Evolutionary conservation across 1,140 invertebrate species (phyloP).

Genomic region (Ceratosolen solmsi): DNA sequence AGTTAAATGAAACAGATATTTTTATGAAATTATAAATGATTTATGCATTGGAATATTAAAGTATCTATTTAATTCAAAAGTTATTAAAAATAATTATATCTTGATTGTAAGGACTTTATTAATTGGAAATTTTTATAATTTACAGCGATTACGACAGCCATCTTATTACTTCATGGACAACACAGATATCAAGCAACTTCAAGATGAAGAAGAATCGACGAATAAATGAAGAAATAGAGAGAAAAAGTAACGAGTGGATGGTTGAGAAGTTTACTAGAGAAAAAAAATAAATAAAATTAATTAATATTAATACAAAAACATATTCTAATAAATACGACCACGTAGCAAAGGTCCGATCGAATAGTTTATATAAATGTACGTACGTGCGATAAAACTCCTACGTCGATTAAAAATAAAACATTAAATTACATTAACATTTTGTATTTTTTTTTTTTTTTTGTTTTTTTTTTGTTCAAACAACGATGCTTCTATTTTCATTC

Average conservation of each 20-base stretch:
- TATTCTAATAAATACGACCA: slow-evolving; percentile 27
- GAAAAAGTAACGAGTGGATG: not conserved
- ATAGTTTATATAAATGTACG: slow-evolving; percentile 34
- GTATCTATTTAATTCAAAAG: not conserved
- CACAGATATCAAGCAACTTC: slow-evolving; percentile 86
- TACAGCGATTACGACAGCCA: slow-evolving; percentile 85
- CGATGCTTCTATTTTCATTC: not conserved
- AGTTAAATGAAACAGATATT: not conserved
- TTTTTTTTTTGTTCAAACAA: not conserved
- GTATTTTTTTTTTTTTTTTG: not conserved
- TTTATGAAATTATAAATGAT: not conserved
- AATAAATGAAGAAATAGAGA: slow-evolving; percentile 35
- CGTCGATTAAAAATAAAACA: too few relatives aligned
- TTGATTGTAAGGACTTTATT: not conserved
- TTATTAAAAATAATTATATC: not conserved
- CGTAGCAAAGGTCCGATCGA: slow-evolving; percentile 4
- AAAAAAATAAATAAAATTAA: too few relatives aligned
- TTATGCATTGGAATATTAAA: too few relatives aligned
- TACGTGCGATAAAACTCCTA: too few relatives aligned
- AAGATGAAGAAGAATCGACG: slow-evolving; percentile 83
- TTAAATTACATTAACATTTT: too few relatives aligned
- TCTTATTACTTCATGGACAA: slow-evolving; percentile 96
- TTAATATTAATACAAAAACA: slow-evolving; percentile 11
- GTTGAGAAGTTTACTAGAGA: slow-evolving; percentile 14
- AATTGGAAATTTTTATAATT: not conserved